Conservation (phyloP, 2,888 invertebrate species). For the Gari tellinella region DNA sequence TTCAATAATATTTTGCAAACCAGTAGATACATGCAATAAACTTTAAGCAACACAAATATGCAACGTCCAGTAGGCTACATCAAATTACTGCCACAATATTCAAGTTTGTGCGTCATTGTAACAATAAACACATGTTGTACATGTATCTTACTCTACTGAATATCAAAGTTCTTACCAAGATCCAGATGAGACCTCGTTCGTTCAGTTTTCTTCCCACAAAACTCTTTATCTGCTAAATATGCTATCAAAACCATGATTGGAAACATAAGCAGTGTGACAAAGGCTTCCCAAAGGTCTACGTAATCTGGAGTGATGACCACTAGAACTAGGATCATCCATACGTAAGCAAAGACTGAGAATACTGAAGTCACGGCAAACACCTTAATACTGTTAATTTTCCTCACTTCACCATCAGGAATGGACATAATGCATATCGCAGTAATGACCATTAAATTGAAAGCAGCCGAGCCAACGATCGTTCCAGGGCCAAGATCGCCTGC, state of each 20-base stretch:
- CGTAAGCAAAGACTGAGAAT: constrained; percentile 86
- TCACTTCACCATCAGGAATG: constrained; percentile 84
- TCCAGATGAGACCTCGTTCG: constrained; percentile 60
- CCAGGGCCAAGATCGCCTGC: constrained; percentile 86
- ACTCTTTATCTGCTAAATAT: constrained; percentile 86
- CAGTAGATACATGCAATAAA: too few species aligned
- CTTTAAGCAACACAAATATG: too few species aligned
- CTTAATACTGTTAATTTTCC: constrained; percentile 85
- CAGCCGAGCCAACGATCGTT: constrained; percentile 87
- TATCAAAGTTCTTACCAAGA: constrained; percentile 57
- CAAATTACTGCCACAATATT: too few species aligned
- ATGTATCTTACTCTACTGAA: neutral
- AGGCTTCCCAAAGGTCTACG: constrained; percentile 87
- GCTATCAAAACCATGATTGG: constrained; percentile 86
- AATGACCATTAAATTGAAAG: constrained; percentile 87
- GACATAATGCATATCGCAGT: constrained; percentile 86
- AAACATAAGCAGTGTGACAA: constrained; percentile 87
- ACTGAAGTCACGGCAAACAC: constrained; percentile 84
- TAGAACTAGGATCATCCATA: constrained; percentile 87
- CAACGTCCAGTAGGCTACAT: too few species aligned
- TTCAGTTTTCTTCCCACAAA: constrained; percentile 58
- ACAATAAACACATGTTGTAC: neutral
- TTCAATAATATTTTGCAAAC: too few species aligned
- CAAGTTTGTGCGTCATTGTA: neutral
- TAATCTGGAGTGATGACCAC: constrained; percentile 83